Percentiles rank a stretch among this genome's conserved stretches.
phyloP scores from a whole-genome alignment of 92 coral and sea anemone species.

The Pocillopora meandrina region DNA sequence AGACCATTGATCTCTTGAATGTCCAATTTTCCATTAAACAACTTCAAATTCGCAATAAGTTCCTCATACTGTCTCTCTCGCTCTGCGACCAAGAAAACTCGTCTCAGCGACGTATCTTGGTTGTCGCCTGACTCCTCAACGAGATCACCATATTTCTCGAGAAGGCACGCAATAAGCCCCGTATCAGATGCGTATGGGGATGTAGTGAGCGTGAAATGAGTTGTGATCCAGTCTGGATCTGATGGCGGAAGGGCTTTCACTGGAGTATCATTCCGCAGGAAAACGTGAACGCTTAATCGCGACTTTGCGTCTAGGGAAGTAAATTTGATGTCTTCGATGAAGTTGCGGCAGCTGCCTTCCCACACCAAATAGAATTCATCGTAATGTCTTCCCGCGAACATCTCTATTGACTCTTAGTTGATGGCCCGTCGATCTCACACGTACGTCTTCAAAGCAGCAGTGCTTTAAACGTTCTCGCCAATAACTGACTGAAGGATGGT shows the following conservation, averaged over 20 bases:
- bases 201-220: constrained; percentile 76
- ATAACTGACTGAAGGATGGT: not conserved
- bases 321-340: constrained; percentile 76
- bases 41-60: constrained; percentile 68
- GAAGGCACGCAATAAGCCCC: constrained; percentile 55
- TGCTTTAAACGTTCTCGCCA: not conserved
- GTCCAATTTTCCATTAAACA: constrained; percentile 40
- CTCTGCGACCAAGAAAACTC: constrained; percentile 72
- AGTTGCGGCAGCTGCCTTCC: constrained; percentile 98
- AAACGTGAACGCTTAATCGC: constrained; percentile 72
- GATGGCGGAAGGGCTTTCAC: constrained; percentile 77
- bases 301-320: constrained; percentile 62
- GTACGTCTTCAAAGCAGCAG: no score
- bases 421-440: no score
- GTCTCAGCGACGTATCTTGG: constrained; percentile 19
- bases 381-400: not conserved
- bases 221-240: constrained; percentile 64
- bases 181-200: constrained; percentile 95
- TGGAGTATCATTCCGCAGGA: constrained; percentile 92
- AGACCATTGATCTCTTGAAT: constrained; percentile 74
- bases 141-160: constrained; percentile 57
- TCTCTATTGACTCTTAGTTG: not conserved
- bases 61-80: constrained; percentile 87
- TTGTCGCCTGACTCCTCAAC: constrained; percentile 30
- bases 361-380: constrained; percentile 85